Evolutionary conservation across 2,888 invertebrate genomes (phyloP), one percentile per base, ranked within the genome.

Genomic region (Cerastis rubricosa): DNA sequence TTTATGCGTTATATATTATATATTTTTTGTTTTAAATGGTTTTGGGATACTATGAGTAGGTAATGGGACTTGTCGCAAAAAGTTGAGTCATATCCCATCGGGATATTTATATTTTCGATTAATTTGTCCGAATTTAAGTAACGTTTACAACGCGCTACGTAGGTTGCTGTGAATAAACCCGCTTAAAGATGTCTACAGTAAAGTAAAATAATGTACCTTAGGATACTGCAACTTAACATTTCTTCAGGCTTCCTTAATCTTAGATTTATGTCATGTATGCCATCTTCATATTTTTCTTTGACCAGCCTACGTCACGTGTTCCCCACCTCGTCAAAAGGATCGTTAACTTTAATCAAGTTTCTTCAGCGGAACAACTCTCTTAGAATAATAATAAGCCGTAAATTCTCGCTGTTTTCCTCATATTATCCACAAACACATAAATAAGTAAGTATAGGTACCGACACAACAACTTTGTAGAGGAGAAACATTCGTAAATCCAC

Each of bases 331-430:
- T 61, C 54, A 12, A 17, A 76, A 17, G 51, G 43, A 57, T 63
- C 61, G 8, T 29, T 61, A 77, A 74, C 45, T 81, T 85, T 69
- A 74, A 77, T 81, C 65, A 85, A 81, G 76, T 71, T 77, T 29
- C 43, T 71, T 51, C 54, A 65, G 45, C 71, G 43, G 0, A 61
- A 61, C 45, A 68, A 54, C 73, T 71, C 77, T 71, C 63, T 57
- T 63, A 29, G 82, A 85, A 83, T 83, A 83, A 83, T 85, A 83
- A 45, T 85, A 77, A 85, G 71, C 25, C 71, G 71, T 64, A n/a
- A 80, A 71, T 64, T 83, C 45, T 9, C 45, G 17, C 12, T 22
- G 12, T 68, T 85, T 81, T 77, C 68, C 76, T 51, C 29, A 43
- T 76, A 65, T 70, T 43, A 47, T 17, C 2, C 47, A 45, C 64